These are phyloP conservation scores for Actinernus sp. DNA, from an alignment of 92 coral and sea anemone genomes.

Conservation along the genomic window DNA sequence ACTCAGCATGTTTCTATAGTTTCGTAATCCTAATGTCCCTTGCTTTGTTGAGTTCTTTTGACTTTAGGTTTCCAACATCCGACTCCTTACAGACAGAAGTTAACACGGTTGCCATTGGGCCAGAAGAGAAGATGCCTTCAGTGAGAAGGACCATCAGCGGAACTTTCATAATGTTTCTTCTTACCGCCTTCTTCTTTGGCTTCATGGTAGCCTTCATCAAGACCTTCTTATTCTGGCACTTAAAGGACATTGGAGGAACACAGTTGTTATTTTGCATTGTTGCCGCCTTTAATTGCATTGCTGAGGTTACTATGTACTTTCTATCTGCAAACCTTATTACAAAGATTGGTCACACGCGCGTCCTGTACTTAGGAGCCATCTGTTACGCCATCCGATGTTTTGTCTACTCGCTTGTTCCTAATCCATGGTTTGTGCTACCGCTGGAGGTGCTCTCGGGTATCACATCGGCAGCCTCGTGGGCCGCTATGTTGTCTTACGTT, in stretches of 20 bases:
- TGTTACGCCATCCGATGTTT: conserved; percentile 64
- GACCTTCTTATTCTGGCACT: conserved; percentile 77
- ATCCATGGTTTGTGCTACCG: conserved; percentile 77
- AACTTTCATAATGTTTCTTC: conserved; percentile 33
- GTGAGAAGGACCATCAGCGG: neutral
- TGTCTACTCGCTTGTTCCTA: conserved; percentile 42
- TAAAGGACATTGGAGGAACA: conserved; percentile 78
- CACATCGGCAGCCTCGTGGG: conserved; percentile 81
- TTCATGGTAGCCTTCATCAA: conserved; percentile 71
- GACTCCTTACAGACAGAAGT: neutral
- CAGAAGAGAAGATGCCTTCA: neutral
- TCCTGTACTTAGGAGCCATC: conserved; percentile 50
- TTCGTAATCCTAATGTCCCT: conserved; percentile 46
- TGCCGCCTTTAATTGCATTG: conserved; percentile 70
- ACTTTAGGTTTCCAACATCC: conserved; percentile 14
- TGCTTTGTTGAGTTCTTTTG: conserved; percentile 44
- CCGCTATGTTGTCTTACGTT: conserved; percentile 79
- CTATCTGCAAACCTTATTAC: conserved; percentile 61
- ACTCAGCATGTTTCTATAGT: conserved; percentile 46
- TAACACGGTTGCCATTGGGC: neutral
- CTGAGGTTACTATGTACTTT: conserved; percentile 69
- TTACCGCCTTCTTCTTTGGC: conserved; percentile 71
- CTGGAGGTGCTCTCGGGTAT: conserved; percentile 73
- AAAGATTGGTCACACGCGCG: conserved; percentile 58
- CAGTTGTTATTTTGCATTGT: conserved; percentile 73